Conservation (phyloP, 2,888 invertebrate genomes). For the Allolobophora icterica region DNA sequence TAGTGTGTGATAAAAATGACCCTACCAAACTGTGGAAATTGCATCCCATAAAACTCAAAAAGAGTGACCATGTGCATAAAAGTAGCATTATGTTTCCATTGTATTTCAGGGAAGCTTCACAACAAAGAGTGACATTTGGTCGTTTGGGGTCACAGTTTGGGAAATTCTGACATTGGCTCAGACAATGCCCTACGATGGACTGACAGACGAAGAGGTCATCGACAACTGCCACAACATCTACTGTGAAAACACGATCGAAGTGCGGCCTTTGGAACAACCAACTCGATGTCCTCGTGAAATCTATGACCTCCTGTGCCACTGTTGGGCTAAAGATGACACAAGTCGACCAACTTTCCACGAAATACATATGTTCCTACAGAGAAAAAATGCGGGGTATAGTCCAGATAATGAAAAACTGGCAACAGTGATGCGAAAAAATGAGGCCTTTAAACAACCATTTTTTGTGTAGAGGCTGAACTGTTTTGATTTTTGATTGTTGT, state of each 20-base stretch:
- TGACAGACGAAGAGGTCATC: conserved; percentile 79
- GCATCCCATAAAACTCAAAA: not conserved
- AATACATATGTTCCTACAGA: conserved; percentile 81
- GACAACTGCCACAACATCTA: conserved; percentile 71
- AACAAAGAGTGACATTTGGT: conserved; percentile 86
- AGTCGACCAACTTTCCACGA: conserved; percentile 86
- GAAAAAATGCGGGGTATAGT: conserved; percentile 64
- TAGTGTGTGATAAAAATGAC: no score
- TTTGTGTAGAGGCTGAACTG: conserved; percentile 12
- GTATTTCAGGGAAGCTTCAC: conserved; percentile 81
- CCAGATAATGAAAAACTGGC: conserved; percentile 55
- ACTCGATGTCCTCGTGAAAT: conserved; percentile 83
- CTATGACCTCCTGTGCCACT: conserved; percentile 88
- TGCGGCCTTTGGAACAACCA: conserved; percentile 74
- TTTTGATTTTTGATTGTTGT: not conserved
- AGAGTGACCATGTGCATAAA: not conserved
- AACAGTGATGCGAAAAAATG: not conserved
- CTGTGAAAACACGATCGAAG: conserved; percentile 39
- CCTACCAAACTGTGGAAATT: not conserved
- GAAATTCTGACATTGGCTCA: conserved; percentile 82
- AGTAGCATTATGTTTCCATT: not conserved
- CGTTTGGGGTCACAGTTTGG: conserved; percentile 86
- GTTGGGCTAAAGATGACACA: conserved; percentile 82
- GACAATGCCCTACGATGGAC: conserved; percentile 78
- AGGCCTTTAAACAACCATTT: conserved; percentile 6